Base-by-base conservation (phyloP, 2,113 vertebrate species). In the Datnioides undecimradiatus region DNA sequence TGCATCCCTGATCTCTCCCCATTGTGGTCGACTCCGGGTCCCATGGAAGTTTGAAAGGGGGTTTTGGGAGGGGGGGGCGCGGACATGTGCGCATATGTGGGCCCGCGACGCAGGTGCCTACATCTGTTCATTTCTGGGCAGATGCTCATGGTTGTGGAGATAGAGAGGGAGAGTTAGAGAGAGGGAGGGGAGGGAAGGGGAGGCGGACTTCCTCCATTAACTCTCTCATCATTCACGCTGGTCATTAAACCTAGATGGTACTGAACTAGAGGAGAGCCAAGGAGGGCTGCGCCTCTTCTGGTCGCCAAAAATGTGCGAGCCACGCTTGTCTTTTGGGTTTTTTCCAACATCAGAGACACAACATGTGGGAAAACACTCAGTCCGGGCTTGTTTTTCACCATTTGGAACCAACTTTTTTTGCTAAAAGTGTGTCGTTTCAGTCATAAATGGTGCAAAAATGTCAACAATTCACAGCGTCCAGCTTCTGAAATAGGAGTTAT, bases 101-200 rank as follows among this genome's bases (percentile, higher is more conserved):
- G 93, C 94, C 95, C 95, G 95, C 96, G 95, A 95, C 93, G 95
- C 97, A 98, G 98, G 97, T 98, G 98, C 96, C 95, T 97, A 96
- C 98, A 98, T 99, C 97, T 99, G 98, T 98, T 98, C 95, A 84
- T 94, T 94, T 94, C 92, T n/a, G 87, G 96, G 96, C 97, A 98
- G 97, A n/a, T n/a, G 97, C 97, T n/a, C 91, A 1, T 80, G 86
- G 67, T 64, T n/a, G 73, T 45, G n/a, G 76, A 83, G 85, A 88
- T 80, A 90, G 81, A 91, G 83, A 87, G 74, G 73, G 84, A 82
- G 80, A 82, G 86, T 69, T 62, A 64, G 82, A n/a, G 51, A 64
- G 57, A 14, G 33, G 55, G 70, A 57, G 74, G 13, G 29, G 62
- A 33, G 67, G 34, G 54, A 38, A 17, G 59, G 84, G 59, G 78